Percentiles rank a stretch among this genome's conserved stretches.
Evolutionary conservation across 64 coral and sea anemone genomes (phyloP).

Genomic region (Dendrophyllia cribrosa): DNA sequence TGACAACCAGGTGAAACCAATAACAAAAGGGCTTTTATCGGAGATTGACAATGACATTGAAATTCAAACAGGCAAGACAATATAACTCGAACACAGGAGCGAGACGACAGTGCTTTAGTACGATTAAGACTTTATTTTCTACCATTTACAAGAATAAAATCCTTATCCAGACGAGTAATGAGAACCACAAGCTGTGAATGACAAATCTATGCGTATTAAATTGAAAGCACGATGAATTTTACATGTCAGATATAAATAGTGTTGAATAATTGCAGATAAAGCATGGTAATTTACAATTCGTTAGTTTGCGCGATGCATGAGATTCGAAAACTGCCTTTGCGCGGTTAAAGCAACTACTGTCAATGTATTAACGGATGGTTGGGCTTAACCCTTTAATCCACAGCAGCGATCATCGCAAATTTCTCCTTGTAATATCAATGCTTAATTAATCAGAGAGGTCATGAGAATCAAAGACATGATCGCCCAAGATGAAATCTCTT

Average conservation of each 20-base stretch:
- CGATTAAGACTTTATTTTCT: conserved; percentile 3
- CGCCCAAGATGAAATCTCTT: too few relatives aligned
- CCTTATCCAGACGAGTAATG: background rate
- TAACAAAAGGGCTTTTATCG: background rate
- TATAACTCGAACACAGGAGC: background rate
- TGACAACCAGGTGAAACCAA: background rate
- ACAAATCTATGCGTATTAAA: conserved; percentile 32
- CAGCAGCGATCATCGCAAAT: too few relatives aligned
- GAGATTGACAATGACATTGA: background rate
- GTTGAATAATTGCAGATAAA: conserved; percentile 42
- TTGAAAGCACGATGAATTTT: conserved; percentile 62
- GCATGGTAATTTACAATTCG: background rate
- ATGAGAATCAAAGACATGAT: too few relatives aligned
- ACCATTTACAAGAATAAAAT: background rate
- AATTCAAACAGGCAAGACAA: background rate
- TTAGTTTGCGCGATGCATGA: background rate
- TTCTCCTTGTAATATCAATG: too few relatives aligned
- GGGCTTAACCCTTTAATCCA: background rate
- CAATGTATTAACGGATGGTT: background rate
- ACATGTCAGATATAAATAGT: conserved; percentile 43
- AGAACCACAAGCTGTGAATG: conserved; percentile 43
- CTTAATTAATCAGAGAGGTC: too few relatives aligned
- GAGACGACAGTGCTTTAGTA: background rate
- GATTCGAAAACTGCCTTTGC: background rate
- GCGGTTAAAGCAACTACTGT: background rate